phyloP scores from a whole-genome alignment of 1,140 invertebrate species.

The Drosophila kikkawai region DNA sequence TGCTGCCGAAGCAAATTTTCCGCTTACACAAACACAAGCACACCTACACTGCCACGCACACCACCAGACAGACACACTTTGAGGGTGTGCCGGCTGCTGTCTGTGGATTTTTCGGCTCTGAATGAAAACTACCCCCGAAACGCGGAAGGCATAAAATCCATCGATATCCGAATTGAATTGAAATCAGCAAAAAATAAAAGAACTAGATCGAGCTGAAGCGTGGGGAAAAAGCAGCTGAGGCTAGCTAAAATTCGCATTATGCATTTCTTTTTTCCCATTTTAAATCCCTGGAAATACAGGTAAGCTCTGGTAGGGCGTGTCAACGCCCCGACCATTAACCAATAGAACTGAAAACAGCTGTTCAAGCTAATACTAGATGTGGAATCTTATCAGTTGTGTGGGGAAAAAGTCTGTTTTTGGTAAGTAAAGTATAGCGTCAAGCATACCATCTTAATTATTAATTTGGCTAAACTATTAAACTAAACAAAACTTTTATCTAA shows the following conservation, averaged over 20 bases:
- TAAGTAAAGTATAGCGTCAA: background rate
- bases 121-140: slow-evolving; percentile 74
- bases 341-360: slow-evolving; percentile 41
- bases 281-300: slow-evolving; percentile 48
- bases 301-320: slow-evolving; percentile 48
- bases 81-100: slow-evolving; percentile 68
- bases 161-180: slow-evolving; percentile 52
- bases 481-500: too few species aligned
- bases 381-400: background rate
- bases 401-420: background rate
- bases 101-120: slow-evolving; percentile 12
- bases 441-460: background rate
- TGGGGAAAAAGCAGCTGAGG: slow-evolving; percentile 48
- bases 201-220: slow-evolving; percentile 50
- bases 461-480: too few species aligned
- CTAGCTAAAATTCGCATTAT: slow-evolving; percentile 42
- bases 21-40: slow-evolving; percentile 23
- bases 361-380: slow-evolving; percentile 21
- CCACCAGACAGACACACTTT: slow-evolving; percentile 37
- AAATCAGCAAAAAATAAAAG: slow-evolving; percentile 54
- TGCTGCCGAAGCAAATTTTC: slow-evolving; percentile 52
- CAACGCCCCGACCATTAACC: slow-evolving; percentile 26
- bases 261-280: slow-evolving; percentile 22
- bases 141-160: slow-evolving; percentile 30
- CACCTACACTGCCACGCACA: slow-evolving; percentile 34